Percentiles rank a stretch among this genome's conserved stretches.
Evolutionary conservation across 2,888 invertebrate genomes (phyloP).

Genomic region (Sicus ferrugineus): DNA sequence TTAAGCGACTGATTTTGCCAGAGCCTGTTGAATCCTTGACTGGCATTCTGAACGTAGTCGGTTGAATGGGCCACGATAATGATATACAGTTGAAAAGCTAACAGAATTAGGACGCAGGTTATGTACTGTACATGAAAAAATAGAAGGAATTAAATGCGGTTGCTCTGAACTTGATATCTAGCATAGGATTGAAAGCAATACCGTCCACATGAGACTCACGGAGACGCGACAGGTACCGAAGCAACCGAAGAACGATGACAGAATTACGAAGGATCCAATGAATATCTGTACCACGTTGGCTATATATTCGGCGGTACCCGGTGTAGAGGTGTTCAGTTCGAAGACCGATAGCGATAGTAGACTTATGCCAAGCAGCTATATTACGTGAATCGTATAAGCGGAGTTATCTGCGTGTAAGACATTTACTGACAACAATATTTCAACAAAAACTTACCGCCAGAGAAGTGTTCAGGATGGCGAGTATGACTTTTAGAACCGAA

Average conservation of each 20-base stretch:
- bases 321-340: slow-evolving; percentile 54
- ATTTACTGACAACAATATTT: no score
- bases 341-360: slow-evolving; percentile 55
- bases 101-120: slow-evolving; percentile 73
- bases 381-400: no score
- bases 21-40: slow-evolving; percentile 47
- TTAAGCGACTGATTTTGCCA: slow-evolving; percentile 50
- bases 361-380: slow-evolving; percentile 53
- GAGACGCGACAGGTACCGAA: slow-evolving; percentile 87
- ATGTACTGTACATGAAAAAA: slow-evolving; percentile 72
- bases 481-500: slow-evolving; percentile 52
- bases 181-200: no score
- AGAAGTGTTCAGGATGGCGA: slow-evolving; percentile 54
- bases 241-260: slow-evolving; percentile 89
- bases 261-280: slow-evolving; percentile 76
- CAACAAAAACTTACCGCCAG: slow-evolving; percentile 48
- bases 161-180: no score
- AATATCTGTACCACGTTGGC: slow-evolving; percentile 67
- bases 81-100: slow-evolving; percentile 72
- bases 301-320: slow-evolving; percentile 57
- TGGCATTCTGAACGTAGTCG: slow-evolving; percentile 52
- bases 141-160: no score
- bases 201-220: slow-evolving; percentile 85
- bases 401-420: no score
- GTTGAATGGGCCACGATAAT: slow-evolving; percentile 55